A percentile compares a stretch with the other conserved stretches of the same genome.
Conservation (phyloP, 2,113 vertebrate genomes). For the Talpa occidentalis region DNA sequence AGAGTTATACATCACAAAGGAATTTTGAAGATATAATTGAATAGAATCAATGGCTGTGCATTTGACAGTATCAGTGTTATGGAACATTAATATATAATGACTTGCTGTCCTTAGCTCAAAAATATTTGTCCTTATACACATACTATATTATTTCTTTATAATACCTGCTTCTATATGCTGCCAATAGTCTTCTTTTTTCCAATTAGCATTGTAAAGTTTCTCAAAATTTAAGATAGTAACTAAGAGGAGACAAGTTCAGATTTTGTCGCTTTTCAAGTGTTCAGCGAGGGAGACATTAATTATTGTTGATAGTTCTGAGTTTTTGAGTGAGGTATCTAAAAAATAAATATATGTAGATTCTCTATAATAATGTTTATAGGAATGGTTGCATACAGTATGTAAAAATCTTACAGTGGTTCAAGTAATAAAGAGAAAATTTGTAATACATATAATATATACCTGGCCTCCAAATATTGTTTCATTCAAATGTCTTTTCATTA, state of each 20-base stretch:
- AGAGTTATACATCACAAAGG: not conserved
- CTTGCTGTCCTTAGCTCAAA: slow-evolving; percentile 18
- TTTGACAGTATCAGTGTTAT: not conserved
- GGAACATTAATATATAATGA: slow-evolving; percentile 17
- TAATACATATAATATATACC: not conserved
- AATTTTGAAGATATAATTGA: slow-evolving; percentile 37
- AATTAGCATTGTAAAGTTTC: slow-evolving; percentile 48
- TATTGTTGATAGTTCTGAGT: slow-evolving; percentile 36
- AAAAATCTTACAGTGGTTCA: slow-evolving; percentile 7
- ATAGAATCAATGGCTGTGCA: slow-evolving; percentile 1
- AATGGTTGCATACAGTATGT: not conserved
- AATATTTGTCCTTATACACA: slow-evolving; percentile 9
- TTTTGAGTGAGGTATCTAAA: slow-evolving; percentile 8
- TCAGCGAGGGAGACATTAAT: not conserved
- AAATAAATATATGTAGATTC: not conserved
- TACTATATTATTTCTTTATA: slow-evolving; percentile 37
- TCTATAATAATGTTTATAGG: not conserved
- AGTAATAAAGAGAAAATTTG: not conserved
- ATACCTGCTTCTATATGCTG: slow-evolving; percentile 40
- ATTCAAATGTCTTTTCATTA: not conserved
- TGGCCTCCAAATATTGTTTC: no score
- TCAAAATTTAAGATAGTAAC: slow-evolving; percentile 53
- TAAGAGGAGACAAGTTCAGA: slow-evolving; percentile 49
- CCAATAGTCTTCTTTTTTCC: not conserved
- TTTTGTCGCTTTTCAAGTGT: slow-evolving; percentile 64